These are phyloP conservation scores for Notothenia rossii DNA, from an alignment of 2,113 vertebrate species.

Conservation along the genomic window DNA sequence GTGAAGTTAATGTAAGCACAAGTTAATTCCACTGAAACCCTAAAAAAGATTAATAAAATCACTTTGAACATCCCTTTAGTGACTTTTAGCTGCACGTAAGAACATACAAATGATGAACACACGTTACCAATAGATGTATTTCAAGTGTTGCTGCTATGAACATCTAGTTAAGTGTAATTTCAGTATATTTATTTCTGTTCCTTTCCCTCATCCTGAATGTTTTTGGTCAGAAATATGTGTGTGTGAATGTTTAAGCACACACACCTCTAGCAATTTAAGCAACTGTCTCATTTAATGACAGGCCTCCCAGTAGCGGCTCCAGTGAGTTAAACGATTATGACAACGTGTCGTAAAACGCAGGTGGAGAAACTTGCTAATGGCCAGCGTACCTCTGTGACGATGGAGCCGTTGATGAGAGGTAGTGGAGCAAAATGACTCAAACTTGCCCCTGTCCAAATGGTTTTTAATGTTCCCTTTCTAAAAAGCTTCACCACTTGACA, in stretches of 20 bases:
- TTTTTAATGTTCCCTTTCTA: conserved; percentile 48
- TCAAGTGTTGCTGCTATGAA: not conserved
- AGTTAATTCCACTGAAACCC: too few species aligned
- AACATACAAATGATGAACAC: not conserved
- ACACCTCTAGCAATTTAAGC: conserved; percentile 4
- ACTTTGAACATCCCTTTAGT: too few species aligned
- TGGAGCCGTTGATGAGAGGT: conserved; percentile 15
- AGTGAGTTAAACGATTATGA: conserved; percentile 37
- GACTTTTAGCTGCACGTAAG: too few species aligned
- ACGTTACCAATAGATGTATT: not conserved
- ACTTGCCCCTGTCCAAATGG: conserved; percentile 41
- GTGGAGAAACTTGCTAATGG: conserved; percentile 40
- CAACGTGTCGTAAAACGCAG: conserved; percentile 32
- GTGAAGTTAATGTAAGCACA: too few species aligned
- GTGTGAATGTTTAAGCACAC: not conserved
- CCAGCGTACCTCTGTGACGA: conserved; percentile 25
- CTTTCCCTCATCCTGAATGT: too few species aligned
- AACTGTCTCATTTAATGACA: conserved; percentile 31
- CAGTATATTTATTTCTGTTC: too few species aligned
- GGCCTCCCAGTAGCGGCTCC: not conserved
- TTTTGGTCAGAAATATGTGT: not conserved
- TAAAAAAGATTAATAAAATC: too few species aligned
- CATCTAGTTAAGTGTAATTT: not conserved
- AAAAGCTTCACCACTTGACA: conserved; percentile 25
- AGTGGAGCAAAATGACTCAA: conserved; percentile 36